A percentile compares a stretch with the other conserved stretches of the same genome.
Conservation (phyloP, 2,797 vertebrate genomes). For the Anniella stebbinsi region DNA sequence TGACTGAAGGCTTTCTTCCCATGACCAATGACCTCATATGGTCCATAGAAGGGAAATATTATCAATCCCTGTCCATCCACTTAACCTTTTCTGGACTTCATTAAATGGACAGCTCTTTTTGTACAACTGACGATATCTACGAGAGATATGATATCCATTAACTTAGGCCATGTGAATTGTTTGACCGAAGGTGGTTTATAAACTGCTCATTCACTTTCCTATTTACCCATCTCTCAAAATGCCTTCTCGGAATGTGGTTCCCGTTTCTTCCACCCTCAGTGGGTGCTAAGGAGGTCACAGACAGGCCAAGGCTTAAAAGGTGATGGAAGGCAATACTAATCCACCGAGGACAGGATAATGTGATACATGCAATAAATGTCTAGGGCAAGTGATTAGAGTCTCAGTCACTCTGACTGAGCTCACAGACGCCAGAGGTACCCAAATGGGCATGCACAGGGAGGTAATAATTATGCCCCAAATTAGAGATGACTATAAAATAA, state of each 20-base stretch:
- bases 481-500: neutral
- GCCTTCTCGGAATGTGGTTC: conserved; percentile 40
- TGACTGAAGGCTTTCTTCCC: neutral
- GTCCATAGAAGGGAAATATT: neutral
- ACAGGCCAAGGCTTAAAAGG: conserved; percentile 32
- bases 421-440: neutral
- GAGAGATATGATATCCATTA: neutral
- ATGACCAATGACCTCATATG: rapidly evolving
- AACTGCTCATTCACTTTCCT: neutral
- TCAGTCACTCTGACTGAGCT: neutral
- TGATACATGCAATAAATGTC: conserved; percentile 21
- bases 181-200: neutral
- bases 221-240: neutral
- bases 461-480: neutral
- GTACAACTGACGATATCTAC: rapidly evolving
- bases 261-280: conserved; percentile 40
- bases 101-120: rapidly evolving
- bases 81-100: neutral
- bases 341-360: conserved; percentile 47
- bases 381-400: conserved; percentile 57
- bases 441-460: neutral
- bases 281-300: conserved; percentile 64
- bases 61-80: rapidly evolving
- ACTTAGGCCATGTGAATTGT: neutral
- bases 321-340: conserved; percentile 46